phyloP scores from a whole-genome alignment of 2,888 invertebrate species.

The Thecocarcelia acutangulata region DNA sequence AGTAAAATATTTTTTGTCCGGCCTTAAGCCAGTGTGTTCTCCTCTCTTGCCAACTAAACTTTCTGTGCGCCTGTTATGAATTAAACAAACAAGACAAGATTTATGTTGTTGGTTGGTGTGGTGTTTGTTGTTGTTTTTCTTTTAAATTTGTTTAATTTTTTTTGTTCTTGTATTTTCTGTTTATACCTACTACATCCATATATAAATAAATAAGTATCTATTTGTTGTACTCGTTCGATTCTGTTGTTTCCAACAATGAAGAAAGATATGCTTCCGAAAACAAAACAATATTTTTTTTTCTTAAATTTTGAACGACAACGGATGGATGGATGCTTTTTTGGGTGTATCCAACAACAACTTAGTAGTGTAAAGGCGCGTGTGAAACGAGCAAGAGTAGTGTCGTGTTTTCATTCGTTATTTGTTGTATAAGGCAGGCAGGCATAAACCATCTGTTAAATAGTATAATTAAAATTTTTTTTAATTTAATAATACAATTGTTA shows the following conservation, averaged over 20 bases:
- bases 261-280: slow-evolving; percentile 43
- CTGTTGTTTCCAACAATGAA: slow-evolving; percentile 45
- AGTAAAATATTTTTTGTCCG: not conserved
- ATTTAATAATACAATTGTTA: slow-evolving; percentile 6
- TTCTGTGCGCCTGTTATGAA: slow-evolving; percentile 68
- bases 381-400: slow-evolving; percentile 32
- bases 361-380: slow-evolving; percentile 51
- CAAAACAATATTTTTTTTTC: slow-evolving; percentile 7
- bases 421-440: not conserved
- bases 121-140: slow-evolving; percentile 9
- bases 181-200: not conserved
- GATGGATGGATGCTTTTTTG: slow-evolving; percentile 61
- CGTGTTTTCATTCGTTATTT: slow-evolving; percentile 4
- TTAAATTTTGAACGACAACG: slow-evolving; percentile 49
- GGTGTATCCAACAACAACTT: slow-evolving; percentile 54
- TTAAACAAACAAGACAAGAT: slow-evolving; percentile 66
- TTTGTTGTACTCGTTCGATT: slow-evolving; percentile 38
- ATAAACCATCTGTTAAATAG: slow-evolving; percentile 25
- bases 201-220: not conserved
- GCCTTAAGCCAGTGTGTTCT: slow-evolving; percentile 4
- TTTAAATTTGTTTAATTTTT: not conserved
- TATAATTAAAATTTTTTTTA: slow-evolving; percentile 23
- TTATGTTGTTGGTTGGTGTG: slow-evolving; percentile 44
- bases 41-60: slow-evolving; percentile 11
- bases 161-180: not conserved